A percentile compares a stretch with the other conserved stretches of the same genome.
These are phyloP conservation scores for Sarcophilus harrisii DNA, from an alignment of 2,797 vertebrate genomes.

Conservation along the genomic window DNA sequence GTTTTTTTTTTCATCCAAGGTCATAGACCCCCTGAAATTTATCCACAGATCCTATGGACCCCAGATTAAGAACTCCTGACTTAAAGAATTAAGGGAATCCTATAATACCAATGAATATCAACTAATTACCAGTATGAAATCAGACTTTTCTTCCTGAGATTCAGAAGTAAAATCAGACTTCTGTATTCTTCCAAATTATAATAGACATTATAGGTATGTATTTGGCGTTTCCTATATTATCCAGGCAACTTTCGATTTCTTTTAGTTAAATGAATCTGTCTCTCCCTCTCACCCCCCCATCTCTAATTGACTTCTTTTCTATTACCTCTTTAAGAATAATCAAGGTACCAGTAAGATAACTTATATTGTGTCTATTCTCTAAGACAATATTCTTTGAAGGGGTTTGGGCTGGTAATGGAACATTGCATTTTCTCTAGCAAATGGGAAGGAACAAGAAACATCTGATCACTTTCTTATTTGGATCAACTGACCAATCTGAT, in stretches of 20 bases:
- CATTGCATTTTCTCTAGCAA: background rate
- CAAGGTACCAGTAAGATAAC: background rate
- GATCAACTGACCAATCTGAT: constrained; percentile 1
- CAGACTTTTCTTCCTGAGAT: background rate
- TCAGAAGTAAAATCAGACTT: background rate
- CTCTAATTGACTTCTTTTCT: background rate
- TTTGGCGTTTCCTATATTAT: background rate
- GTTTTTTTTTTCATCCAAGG: background rate
- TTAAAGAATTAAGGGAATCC: background rate
- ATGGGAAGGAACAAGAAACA: background rate
- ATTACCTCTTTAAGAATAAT: background rate
- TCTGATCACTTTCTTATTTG: background rate
- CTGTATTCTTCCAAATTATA: background rate
- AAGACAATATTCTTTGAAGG: background rate
- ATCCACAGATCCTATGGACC: background rate
- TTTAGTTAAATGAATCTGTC: background rate
- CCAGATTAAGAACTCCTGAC: background rate
- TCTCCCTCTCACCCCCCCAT: background rate
- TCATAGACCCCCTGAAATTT: background rate
- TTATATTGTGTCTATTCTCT: background rate
- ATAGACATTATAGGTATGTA: background rate
- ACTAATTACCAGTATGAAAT: background rate
- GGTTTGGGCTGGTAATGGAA: background rate
- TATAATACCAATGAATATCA: background rate
- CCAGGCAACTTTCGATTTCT: background rate